Evolutionary conservation across 2,113 vertebrate genomes (phyloP).

Genomic region (Lethenteron reissneri): DNA sequence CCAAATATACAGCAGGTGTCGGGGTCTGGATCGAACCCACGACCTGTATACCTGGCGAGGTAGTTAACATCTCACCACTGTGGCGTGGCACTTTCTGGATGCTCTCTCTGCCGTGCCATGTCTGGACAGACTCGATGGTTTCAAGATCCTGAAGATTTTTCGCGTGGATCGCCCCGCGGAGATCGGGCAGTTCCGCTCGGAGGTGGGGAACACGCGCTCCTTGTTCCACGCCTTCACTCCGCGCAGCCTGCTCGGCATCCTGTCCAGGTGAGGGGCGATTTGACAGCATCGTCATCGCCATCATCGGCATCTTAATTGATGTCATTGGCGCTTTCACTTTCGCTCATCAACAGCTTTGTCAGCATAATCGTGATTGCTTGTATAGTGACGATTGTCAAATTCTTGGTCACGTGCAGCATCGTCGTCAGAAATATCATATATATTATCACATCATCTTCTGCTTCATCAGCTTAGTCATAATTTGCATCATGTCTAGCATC

Average conservation of each 20-base stretch:
- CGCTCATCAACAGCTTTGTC: neutral
- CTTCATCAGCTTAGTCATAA: too few species aligned
- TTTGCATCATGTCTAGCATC: too few species aligned
- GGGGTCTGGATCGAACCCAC: too few species aligned
- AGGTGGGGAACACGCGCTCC: slow-evolving; percentile 29
- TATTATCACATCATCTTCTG: too few species aligned
- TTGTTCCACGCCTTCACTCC: slow-evolving; percentile 39
- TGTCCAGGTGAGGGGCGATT: slow-evolving; percentile 38
- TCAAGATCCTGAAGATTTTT: slow-evolving; percentile 29
- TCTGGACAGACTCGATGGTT: too few species aligned
- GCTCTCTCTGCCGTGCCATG: too few species aligned
- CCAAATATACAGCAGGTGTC: too few species aligned
- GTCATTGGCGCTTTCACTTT: neutral
- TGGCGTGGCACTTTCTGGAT: too few species aligned
- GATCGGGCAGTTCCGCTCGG: slow-evolving; percentile 27
- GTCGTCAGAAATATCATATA: too few species aligned
- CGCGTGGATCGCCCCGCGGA: slow-evolving; percentile 31
- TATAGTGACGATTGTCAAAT: slow-evolving; percentile 2
- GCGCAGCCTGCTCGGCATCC: slow-evolving; percentile 44
- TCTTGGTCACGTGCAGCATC: too few species aligned
- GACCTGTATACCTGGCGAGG: too few species aligned
- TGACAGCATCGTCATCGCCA: neutral
- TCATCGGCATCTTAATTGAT: neutral
- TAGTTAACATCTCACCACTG: too few species aligned
- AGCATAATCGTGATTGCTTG: neutral